A percentile compares a stretch with the other conserved stretches of the same genome.
Conservation (phyloP, 2,888 invertebrate genomes). For the Beris morrisii region DNA sequence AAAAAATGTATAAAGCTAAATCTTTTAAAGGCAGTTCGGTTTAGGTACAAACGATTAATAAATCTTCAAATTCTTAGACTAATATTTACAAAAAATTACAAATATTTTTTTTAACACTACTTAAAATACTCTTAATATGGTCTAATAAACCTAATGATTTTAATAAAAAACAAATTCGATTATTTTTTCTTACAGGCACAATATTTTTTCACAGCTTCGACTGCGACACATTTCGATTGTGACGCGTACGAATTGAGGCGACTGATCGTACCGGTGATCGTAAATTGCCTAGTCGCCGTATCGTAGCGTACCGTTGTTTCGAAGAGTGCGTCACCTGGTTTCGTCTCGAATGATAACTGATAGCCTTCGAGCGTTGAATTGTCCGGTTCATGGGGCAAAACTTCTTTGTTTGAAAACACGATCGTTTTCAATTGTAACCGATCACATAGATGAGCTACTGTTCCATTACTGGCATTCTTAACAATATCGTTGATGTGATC, state of each 20-base stretch:
- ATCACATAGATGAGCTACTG: constrained; percentile 57
- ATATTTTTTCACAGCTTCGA: constrained; percentile 61
- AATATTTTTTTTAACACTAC: no score
- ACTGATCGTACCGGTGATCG: constrained; percentile 65
- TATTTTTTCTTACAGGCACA: constrained; percentile 57
- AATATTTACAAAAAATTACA: no score
- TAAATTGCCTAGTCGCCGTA: constrained; percentile 49
- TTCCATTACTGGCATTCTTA: constrained; percentile 36
- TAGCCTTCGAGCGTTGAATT: constrained; percentile 56
- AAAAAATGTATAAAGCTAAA: no score
- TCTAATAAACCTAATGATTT: no score
- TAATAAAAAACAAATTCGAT: no score
- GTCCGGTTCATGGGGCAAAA: not conserved
- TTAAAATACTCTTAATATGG: no score
- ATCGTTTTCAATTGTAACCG: constrained; percentile 60
- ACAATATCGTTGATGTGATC: constrained; percentile 47
- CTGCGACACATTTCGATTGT: constrained; percentile 60
- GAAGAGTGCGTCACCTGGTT: constrained; percentile 68
- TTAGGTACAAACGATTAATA: no score
- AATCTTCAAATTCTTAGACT: no score
- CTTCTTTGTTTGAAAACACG: constrained; percentile 58
- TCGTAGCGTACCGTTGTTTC: constrained; percentile 67
- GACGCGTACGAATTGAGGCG: constrained; percentile 60
- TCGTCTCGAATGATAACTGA: constrained; percentile 67
- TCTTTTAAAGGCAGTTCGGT: no score